Evolutionary conservation across 1,140 invertebrate genomes (phyloP), one percentile per base, ranked within the genome.

Genomic region (Ditylenchus dipsaci): DNA sequence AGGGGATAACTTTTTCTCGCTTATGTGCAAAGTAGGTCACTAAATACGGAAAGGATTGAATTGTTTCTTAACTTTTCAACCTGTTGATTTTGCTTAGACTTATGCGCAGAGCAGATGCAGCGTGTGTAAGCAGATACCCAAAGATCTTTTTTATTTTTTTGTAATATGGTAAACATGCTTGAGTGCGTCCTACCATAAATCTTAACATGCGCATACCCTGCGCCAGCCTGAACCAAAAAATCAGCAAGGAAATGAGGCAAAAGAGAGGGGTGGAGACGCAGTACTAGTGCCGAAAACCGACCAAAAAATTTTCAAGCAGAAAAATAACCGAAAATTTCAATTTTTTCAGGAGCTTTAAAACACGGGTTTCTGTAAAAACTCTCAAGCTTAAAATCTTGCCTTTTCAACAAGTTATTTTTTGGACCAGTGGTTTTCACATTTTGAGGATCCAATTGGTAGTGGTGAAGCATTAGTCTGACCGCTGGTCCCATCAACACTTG

Each of bases 241-340:
- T n/a, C n/a, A n/a, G n/a, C n/a, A n/a, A n/a, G n/a, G n/a, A n/a
- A n/a, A n/a, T n/a, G n/a, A n/a, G n/a, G n/a, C n/a, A n/a, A n/a
- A n/a, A n/a, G n/a, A n/a, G n/a, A n/a, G n/a, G n/a, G n/a, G n/a
- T n/a, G n/a, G n/a, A n/a, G n/a, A n/a, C n/a, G 15, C 58, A 11
- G 67, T 9, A 30, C 19, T 8, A 23, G 19, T 66, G 21, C 43
- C 11, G 82, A 82, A 63, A 56, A 43, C 17, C n/a, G n/a, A 27
- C 17, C 3, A 26, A 21, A 65, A 23, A 65, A 43, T 68, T 21
- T 85, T 83, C 57, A 81, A 83, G 21, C 86, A 84, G 8, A 85
- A 29, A 73, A 1, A 19, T 23, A n/a, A n/a, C n/a, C n/a, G n/a
- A n/a, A n/a, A n/a, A n/a, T n/a, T 71, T 30, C 30, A 27, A 26